Conservation (phyloP, 2,113 vertebrate species). For the Sylvietta virens region DNA sequence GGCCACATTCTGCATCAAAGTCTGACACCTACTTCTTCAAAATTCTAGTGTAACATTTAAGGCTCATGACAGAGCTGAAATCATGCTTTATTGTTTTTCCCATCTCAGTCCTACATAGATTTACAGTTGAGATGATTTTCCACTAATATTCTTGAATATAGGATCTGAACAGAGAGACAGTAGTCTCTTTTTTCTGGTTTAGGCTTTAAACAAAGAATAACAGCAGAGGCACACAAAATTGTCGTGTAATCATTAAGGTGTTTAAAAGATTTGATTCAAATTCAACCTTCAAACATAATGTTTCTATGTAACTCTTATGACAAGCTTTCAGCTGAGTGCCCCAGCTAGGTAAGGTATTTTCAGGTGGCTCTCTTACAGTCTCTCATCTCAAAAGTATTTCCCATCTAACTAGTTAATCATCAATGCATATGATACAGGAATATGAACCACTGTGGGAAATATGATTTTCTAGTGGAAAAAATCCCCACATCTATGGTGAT, state of each 20-base stretch:
- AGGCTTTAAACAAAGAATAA: not conserved
- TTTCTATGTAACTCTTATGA: not conserved
- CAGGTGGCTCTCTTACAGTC: not conserved
- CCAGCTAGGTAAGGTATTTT: not conserved
- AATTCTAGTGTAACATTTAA: not conserved
- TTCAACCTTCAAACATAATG: not conserved
- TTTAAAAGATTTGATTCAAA: not conserved
- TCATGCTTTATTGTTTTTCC: not conserved
- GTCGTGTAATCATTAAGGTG: not conserved
- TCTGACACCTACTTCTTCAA: not conserved
- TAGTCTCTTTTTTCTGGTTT: not conserved
- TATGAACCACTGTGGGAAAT: not conserved
- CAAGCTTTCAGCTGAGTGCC: not conserved
- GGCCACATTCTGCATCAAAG: not conserved
- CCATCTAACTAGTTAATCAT: not conserved
- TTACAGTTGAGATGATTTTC: not conserved
- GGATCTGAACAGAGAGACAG: not conserved
- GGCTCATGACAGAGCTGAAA: not conserved
- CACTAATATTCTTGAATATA: not conserved
- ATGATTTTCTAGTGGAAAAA: not conserved
- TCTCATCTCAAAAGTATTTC: not conserved
- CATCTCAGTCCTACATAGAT: not conserved
- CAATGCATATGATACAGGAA: not conserved
- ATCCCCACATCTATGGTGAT: accelerated
- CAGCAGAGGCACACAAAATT: not conserved